phyloP scores from a whole-genome alignment of 1,140 invertebrate genomes.

The Sipha flava region DNA sequence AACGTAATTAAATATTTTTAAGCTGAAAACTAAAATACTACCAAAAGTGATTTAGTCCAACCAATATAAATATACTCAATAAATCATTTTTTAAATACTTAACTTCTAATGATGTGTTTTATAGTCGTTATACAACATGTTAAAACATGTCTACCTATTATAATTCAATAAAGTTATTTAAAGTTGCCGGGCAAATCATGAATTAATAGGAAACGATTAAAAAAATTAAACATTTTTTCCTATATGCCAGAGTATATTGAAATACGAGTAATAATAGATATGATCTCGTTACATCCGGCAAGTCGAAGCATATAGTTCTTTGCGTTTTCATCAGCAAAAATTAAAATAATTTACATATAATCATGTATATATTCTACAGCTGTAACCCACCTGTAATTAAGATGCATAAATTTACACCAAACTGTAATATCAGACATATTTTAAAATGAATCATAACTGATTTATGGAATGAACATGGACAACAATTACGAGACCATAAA shows the following conservation, averaged over 20 bases:
- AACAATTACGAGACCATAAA: neutral
- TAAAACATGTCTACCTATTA: too few relatives aligned
- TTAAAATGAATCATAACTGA: neutral
- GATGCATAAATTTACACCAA: constrained; percentile 18
- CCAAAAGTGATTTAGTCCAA: too few relatives aligned
- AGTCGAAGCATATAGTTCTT: neutral
- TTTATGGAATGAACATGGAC: neutral
- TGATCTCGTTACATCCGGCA: neutral
- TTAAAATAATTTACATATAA: constrained; percentile 27
- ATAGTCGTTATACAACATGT: too few relatives aligned
- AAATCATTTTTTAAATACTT: too few relatives aligned
- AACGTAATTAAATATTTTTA: too few relatives aligned
- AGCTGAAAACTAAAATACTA: too few relatives aligned
- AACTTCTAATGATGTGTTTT: too few relatives aligned
- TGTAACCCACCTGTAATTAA: neutral
- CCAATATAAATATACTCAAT: too few relatives aligned
- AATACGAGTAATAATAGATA: constrained; percentile 6
- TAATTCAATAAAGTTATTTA: too few relatives aligned
- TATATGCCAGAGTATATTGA: neutral
- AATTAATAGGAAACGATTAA: neutral
- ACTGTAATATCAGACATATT: neutral
- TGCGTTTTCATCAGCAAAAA: neutral
- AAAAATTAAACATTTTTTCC: neutral
- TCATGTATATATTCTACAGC: neutral
- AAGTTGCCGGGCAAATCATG: neutral